Evolutionary conservation across 1,140 invertebrate genomes (phyloP), one percentile per base, ranked within the genome.

Genomic region (Formica selysi): DNA sequence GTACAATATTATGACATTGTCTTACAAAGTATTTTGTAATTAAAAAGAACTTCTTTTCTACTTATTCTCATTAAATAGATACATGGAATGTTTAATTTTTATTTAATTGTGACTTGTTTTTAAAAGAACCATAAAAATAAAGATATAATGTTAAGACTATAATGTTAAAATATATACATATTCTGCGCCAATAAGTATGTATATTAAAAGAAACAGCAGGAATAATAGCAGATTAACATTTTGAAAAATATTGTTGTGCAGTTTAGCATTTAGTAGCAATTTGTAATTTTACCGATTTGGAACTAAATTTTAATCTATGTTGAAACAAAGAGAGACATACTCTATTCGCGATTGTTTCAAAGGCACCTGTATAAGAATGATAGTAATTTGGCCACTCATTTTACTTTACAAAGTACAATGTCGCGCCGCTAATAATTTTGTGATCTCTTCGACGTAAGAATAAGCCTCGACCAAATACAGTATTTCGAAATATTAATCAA

Each of bases 401-500:
- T 79, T 57, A 57, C 44, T 67, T 85, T 41, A 36, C 59, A 48
- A 67, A 79, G 38, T 59, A 67, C 10, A 57, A 67, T 38, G 41
- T 85, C 29, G 76, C 26, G 7, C 48, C 13, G 29, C 38, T 74
- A 32, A 54, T 48, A 70, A 89, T 86, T 86, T 89, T 76, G 67
- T 73, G 74, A 85, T 84, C 59, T 29, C 54, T 64, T 41, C 22
- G 86, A 38, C 41, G 32, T 32, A 41, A 51, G 68, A 83, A 73
- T 83, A 83, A 51, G 81, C 59, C 44, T 48, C 44, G 32, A 32
- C 22, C 65, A 36, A 41, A 61, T 81, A 86, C 38, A 22, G 80
- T 54, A 41, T 76, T 54, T 51, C 70, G 51, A 86, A 81, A 90
- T 85, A 86, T 89, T 90, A 90, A 89, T 89, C 87, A 89, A 80